Base-by-base conservation (phyloP, 2,797 vertebrate genomes). In the Phataginus tricuspis region DNA sequence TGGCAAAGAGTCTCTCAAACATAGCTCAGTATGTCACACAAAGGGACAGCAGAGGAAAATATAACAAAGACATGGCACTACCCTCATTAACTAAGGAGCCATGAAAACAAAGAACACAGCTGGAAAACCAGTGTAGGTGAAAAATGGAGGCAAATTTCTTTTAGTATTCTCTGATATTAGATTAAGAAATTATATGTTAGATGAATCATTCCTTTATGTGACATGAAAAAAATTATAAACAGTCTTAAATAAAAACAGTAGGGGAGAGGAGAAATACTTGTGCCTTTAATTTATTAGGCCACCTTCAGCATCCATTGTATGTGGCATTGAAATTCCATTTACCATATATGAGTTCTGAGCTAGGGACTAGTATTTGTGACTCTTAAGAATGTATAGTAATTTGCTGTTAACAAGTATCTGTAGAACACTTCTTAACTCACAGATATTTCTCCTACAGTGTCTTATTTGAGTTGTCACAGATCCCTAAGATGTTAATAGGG, bases 1-100 rank as follows among this genome's bases (percentile, higher is more conserved):
- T 96, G 57, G 51, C 93, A 95, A 95, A 86, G 78, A 69, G 77
- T 91, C 74, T 93, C 51, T 90, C 66, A 97, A 94, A 90, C 49
- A 53, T 71, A 95, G 72, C 31, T 94, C 86, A 91, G 0, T 89
- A 64, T 95, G 25, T 94, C 68, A 89, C 86, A 94, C 45, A 89
- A 91, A 77, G 66, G 49, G 13, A 84, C 63, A 95, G 42, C 91
- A 90, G 74, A 78, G 37, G 91, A 86, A 92, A 96, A 85, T 86
- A 64, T 27, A 72, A 29, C 31, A 91, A 91, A 96, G 12, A 75
- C 79, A 92, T 51, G 25, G 25, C n/a, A 93, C 16, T 69, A 39
- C 3, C 75, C n/a, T 92, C 45, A 68, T 87, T 91, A 84, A 87
- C 83, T 86, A 78, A 83, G 49, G 53, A 95, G 84, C 42, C 75